phyloP scores from a whole-genome alignment of 92 coral and sea anemone genomes.

The Actinostola sp. region DNA sequence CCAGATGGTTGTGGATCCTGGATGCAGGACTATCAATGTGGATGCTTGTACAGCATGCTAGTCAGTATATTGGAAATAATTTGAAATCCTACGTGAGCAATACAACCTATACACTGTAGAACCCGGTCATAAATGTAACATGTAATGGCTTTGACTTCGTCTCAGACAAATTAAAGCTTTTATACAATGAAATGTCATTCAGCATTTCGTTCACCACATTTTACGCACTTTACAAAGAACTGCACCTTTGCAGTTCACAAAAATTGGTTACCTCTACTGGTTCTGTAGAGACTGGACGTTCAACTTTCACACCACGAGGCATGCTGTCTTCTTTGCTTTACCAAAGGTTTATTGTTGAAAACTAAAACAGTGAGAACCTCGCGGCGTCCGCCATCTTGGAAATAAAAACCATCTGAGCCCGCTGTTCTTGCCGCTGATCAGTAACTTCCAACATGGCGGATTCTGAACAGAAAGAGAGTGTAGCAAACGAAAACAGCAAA shows the following conservation, averaged over 20 bases:
- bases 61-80: not conserved
- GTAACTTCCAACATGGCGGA: conserved; percentile 85
- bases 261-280: conserved; percentile 75
- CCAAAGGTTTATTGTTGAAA: conserved; percentile 1
- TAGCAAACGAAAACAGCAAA: conserved; percentile 42
- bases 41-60: conserved; percentile 90
- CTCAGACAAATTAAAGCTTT: no score
- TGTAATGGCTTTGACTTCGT: no score
- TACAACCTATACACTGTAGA: no score
- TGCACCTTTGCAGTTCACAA: no score
- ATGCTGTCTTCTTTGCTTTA: conserved; percentile 28
- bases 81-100: no score
- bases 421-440: conserved; percentile 42
- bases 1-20: conserved; percentile 97
- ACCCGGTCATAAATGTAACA: no score
- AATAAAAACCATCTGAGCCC: conserved; percentile 45
- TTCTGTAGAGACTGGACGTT: conserved; percentile 82
- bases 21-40: conserved; percentile 90
- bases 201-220: no score
- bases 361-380: not conserved
- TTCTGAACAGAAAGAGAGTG: conserved; percentile 31
- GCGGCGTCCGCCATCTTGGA: conserved; percentile 72
- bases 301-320: conserved; percentile 98
- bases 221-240: no score
- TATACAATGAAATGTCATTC: no score